These are phyloP conservation scores for Oceanodroma tethys DNA, from an alignment of 2,113 vertebrate genomes.

Conservation along the genomic window DNA sequence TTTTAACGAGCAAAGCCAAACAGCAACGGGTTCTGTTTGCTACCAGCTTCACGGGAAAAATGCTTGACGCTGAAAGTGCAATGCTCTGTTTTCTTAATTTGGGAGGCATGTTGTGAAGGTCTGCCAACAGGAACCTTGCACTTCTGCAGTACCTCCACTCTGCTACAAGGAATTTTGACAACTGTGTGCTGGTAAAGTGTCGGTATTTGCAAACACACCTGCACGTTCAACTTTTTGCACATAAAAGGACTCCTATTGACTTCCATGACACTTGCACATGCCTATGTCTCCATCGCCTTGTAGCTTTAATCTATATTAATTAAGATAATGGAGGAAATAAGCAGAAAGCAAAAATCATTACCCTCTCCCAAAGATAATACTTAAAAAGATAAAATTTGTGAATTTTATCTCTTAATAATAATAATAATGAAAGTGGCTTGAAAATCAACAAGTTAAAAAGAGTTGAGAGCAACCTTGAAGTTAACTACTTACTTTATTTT, in stretches of 20 bases:
- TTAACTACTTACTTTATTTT: not conserved
- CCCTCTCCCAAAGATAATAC: not conserved
- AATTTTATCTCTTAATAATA: not conserved
- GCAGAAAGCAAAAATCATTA: not conserved
- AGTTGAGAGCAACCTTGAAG: not conserved
- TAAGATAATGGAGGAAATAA: not conserved
- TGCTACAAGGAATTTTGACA: not conserved
- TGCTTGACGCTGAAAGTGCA: not conserved
- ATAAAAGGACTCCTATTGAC: not conserved
- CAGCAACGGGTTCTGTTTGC: not conserved
- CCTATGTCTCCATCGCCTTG: not conserved
- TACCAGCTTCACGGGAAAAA: not conserved
- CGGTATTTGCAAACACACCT: accelerated
- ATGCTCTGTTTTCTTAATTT: not conserved
- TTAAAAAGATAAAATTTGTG: not conserved
- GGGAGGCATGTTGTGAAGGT: not conserved
- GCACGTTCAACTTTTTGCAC: accelerated
- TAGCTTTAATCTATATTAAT: not conserved
- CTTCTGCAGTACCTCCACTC: not conserved
- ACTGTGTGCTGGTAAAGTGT: accelerated
- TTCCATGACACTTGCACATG: accelerated
- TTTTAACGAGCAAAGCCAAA: not conserved
- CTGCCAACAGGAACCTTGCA: not conserved
- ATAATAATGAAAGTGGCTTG: not conserved
- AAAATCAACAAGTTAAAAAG: not conserved